Evolutionary conservation across 2,888 invertebrate genomes (phyloP).

Genomic region (Leucozona laternaria): DNA sequence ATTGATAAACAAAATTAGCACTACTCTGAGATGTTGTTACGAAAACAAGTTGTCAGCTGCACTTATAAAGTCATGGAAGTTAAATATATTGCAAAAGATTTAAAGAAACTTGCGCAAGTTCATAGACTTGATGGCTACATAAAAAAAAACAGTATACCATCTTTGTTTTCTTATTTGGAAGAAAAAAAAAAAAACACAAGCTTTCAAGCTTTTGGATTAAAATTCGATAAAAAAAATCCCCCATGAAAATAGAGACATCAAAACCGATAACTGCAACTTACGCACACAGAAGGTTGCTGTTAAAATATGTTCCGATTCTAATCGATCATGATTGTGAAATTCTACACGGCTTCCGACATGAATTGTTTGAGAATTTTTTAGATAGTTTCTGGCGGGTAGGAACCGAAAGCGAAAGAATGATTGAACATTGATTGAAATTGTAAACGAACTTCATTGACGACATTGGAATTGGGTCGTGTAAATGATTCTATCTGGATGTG

Average conservation of each 20-base stretch:
- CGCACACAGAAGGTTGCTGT: slow-evolving; percentile 29
- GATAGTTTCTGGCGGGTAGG: background rate
- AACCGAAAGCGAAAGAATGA: too few species aligned
- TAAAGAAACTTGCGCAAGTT: slow-evolving; percentile 20
- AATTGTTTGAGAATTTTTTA: slow-evolving; percentile 6
- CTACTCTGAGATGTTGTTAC: slow-evolving; percentile 25
- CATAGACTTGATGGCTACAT: background rate
- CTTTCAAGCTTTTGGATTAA: background rate
- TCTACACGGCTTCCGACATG: slow-evolving; percentile 23
- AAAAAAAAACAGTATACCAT: background rate
- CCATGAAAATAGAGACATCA: background rate
- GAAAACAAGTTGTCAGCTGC: slow-evolving; percentile 17
- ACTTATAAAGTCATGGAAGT: background rate
- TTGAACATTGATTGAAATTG: slow-evolving; percentile 8
- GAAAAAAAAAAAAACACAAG: background rate
- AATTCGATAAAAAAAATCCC: background rate
- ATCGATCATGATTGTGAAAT: slow-evolving; percentile 36
- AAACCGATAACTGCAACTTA: slow-evolving; percentile 34
- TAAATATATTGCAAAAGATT: slow-evolving; percentile 27
- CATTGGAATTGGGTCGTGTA: slow-evolving; percentile 8
- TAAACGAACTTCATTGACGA: slow-evolving; percentile 3
- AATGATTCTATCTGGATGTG: background rate
- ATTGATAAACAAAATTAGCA: slow-evolving; percentile 27
- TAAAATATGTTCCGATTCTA: slow-evolving; percentile 24
- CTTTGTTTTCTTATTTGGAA: slow-evolving; percentile 17